phyloP scores from a whole-genome alignment of 2,113 vertebrate species.

The Neodon shergylaensis region DNA sequence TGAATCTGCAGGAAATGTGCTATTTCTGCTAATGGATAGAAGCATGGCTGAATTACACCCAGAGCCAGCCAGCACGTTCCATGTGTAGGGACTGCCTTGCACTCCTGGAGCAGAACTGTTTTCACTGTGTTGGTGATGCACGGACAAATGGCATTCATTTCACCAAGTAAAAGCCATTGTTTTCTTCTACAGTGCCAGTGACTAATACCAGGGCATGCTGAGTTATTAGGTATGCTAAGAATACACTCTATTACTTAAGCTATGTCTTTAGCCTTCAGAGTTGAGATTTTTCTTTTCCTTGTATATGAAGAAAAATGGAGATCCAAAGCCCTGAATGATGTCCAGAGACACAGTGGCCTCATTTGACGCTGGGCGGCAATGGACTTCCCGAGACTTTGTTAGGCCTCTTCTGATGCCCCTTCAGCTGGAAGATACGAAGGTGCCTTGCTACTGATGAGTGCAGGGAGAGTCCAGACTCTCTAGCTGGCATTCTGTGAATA shows the following conservation, averaged over 20 bases:
- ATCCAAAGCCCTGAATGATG: background rate
- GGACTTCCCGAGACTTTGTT: background rate
- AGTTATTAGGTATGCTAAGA: background rate
- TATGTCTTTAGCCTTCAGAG: background rate
- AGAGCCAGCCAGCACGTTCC: constrained; percentile 32
- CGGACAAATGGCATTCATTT: background rate
- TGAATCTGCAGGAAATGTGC: constrained; percentile 65
- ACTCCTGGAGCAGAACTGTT: constrained; percentile 54
- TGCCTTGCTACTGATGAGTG: background rate
- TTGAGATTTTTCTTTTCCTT: background rate
- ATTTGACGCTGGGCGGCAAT: background rate
- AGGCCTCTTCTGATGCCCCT: background rate
- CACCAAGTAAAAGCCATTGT: background rate
- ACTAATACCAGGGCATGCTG: background rate
- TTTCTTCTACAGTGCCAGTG: background rate
- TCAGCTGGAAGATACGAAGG: background rate
- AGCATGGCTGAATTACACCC: constrained; percentile 54
- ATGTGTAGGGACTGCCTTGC: constrained; percentile 37
- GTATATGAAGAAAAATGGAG: background rate
- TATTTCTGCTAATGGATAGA: constrained; percentile 42
- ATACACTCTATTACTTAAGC: background rate
- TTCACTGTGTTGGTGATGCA: constrained; percentile 14
- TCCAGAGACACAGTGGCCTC: background rate
- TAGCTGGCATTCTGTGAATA: background rate
- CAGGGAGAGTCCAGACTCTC: background rate